Conservation (phyloP, 2,113 vertebrate genomes). For the Amphiprion ocellaris region DNA sequence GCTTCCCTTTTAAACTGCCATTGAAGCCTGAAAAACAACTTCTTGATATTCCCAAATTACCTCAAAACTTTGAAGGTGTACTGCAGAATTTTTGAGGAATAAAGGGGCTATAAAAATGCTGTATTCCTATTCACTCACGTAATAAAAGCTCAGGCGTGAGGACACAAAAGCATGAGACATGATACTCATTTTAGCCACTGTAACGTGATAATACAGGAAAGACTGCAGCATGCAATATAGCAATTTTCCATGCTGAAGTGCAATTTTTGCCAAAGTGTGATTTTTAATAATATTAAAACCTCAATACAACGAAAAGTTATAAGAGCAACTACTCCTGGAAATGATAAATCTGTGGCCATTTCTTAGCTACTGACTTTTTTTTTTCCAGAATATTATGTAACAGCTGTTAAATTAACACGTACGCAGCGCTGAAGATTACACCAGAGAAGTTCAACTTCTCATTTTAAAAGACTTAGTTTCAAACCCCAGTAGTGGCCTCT, state of each 20-base stretch:
- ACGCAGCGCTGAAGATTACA: not conserved
- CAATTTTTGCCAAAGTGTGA: not conserved
- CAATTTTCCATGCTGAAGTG: too few species aligned
- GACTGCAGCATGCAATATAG: not conserved
- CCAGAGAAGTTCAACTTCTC: not conserved
- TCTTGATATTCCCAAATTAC: not conserved
- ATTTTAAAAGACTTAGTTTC: constrained; percentile 5
- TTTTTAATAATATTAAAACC: not conserved
- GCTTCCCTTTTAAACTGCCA: not conserved
- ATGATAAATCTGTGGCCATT: not conserved
- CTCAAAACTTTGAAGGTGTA: not conserved
- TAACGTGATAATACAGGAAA: not conserved
- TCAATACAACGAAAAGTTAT: not conserved
- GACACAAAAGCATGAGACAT: not conserved
- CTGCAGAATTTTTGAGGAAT: not conserved
- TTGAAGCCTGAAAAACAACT: constrained; percentile 1
- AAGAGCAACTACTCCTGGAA: not conserved
- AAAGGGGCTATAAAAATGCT: not conserved
- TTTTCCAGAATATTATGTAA: not conserved
- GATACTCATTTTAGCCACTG: not conserved
- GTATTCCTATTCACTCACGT: not conserved
- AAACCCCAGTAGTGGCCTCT: not conserved
- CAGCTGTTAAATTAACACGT: constrained; percentile 1
- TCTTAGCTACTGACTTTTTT: constrained; percentile 7
- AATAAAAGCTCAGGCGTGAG: not conserved